Evolutionary conservation across 2,113 vertebrate genomes (phyloP), one percentile per base, ranked within the genome.

Genomic region (Callopanchax toddi): DNA sequence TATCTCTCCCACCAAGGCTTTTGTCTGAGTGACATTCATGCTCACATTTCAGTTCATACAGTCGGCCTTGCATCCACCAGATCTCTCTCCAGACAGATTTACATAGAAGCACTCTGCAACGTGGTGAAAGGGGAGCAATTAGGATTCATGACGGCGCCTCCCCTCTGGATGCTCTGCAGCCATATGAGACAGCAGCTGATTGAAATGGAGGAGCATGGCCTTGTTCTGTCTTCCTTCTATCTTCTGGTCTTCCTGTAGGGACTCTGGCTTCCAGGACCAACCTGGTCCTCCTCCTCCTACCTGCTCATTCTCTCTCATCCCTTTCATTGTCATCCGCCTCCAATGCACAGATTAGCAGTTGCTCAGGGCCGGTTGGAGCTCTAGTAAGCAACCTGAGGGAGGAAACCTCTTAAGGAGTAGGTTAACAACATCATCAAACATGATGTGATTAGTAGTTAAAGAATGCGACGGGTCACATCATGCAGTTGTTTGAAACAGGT

Each of bases 121-220:
- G 71, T 82, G 79, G 79, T 63, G 68, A 78, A 87, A 89, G 82
- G 78, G 83, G 86, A 85, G 87, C 82, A 88, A 91, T 91, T 91
- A 90, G 83, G 89, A 91, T 91, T 88, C 88, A 86, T 76, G 82
- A 59, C 85, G 64, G 78, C 50, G 49, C 76, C 78, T 85, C 71
- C 79, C 84, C 84, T 78, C 74, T 78, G 79, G 86, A 87, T 86
- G 81, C 86, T 80, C 64, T 52, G 82, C 71, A 75, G 77, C 79
- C 82, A 81, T 83, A 83, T 86, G 82, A 91, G 85, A 82, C 70
- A 57, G 70, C 74, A 62, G 82, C 87, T 87, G 89, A 91, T 87
- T 87, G 86, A 87, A 85, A 89, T 87, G 86, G 86, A 88, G 78
- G 81, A 84, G 85, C 61, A 48, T 79, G 86, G 89, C 87, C 89